These are phyloP conservation scores for Cremastinae sp. DNA, from an alignment of 2,888 invertebrate species.

Conservation along the genomic window DNA sequence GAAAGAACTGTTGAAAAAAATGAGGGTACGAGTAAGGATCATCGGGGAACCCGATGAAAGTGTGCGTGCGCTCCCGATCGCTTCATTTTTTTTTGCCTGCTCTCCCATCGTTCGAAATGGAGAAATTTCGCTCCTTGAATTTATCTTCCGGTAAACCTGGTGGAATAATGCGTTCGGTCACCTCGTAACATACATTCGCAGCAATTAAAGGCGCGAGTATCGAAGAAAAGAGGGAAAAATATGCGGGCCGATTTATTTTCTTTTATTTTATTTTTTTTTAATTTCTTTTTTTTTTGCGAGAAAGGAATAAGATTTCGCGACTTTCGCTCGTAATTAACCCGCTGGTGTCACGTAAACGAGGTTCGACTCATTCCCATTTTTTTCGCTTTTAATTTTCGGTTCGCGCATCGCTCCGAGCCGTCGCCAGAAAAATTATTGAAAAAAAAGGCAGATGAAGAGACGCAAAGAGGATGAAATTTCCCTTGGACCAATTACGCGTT, in stretches of 20 bases:
- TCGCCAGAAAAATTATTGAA: neutral
- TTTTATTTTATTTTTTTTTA: slow-evolving; percentile 47
- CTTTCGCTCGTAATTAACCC: slow-evolving; percentile 72
- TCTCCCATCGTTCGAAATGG: slow-evolving; percentile 26
- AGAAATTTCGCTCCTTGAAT: slow-evolving; percentile 34
- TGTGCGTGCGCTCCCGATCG: slow-evolving; percentile 33
- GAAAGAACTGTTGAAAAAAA: neutral
- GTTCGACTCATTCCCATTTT: slow-evolving; percentile 29
- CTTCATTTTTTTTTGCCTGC: slow-evolving; percentile 23
- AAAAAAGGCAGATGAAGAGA: slow-evolving; percentile 5
- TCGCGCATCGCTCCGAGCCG: neutral
- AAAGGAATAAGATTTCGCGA: slow-evolving; percentile 25
- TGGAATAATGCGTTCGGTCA: neutral
- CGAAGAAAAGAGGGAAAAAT: slow-evolving; percentile 7
- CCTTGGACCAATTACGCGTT: slow-evolving; percentile 29
- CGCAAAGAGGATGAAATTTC: neutral
- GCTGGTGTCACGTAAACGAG: slow-evolving; percentile 31
- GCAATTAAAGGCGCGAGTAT: neutral
- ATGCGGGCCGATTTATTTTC: slow-evolving; percentile 28
- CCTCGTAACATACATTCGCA: neutral
- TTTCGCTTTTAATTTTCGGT: neutral
- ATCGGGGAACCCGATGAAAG: slow-evolving; percentile 31
- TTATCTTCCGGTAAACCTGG: slow-evolving; percentile 6
- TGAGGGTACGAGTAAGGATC: slow-evolving; percentile 12
- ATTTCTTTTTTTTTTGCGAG: slow-evolving; percentile 36